Percentiles rank a stretch among this genome's conserved stretches.
Evolutionary conservation across 2,113 vertebrate species (phyloP).

Genomic region (Engystomops pustulosus): DNA sequence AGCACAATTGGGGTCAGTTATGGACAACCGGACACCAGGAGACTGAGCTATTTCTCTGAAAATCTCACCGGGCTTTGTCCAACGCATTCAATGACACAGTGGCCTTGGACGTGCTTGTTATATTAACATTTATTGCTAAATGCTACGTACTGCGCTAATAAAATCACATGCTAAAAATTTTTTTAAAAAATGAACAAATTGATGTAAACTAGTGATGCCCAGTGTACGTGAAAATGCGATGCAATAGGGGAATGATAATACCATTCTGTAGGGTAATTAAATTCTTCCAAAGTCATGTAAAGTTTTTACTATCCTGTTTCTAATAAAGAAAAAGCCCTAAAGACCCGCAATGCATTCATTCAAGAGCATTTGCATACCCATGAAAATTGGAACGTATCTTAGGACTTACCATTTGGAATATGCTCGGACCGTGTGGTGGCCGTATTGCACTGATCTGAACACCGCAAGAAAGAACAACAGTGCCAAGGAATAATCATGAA

Average conservation of each 20-base stretch:
- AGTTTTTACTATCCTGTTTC: background rate
- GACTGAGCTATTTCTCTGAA: background rate
- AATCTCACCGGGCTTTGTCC: background rate
- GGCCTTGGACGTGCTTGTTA: background rate
- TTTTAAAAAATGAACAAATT: background rate
- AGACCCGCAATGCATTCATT: background rate
- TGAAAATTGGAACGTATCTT: no score
- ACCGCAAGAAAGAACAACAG: no score
- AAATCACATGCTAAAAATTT: background rate
- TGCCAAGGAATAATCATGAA: no score
- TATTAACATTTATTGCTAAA: constrained; percentile 12
- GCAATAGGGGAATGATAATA: background rate
- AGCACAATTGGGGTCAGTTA: constrained; percentile 52
- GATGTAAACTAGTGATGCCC: background rate
- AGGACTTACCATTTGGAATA: no score
- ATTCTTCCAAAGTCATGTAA: background rate
- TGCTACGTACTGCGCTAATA: background rate
- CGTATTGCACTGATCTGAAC: no score
- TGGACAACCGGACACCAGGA: constrained; percentile 48
- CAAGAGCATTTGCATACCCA: no score
- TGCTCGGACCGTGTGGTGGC: no score
- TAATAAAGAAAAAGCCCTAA: background rate
- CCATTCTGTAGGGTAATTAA: background rate
- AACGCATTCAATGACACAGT: background rate
- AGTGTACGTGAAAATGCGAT: background rate